Base-by-base conservation (phyloP, 2,113 vertebrate species). In the Deroptyus accipitrinus region DNA sequence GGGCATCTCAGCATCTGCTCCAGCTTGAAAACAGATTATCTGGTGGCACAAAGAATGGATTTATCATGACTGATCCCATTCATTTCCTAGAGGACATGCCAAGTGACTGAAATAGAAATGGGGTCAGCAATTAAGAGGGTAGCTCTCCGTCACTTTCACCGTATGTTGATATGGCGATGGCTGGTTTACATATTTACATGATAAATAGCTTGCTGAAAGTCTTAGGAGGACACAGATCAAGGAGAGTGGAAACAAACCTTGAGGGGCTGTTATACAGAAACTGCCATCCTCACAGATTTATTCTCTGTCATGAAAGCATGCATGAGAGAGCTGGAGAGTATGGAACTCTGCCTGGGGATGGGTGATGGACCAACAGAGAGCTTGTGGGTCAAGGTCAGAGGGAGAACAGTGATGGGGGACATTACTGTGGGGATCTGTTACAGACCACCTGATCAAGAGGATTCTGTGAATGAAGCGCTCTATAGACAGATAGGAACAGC, bases 41-140 rank as follows among this genome's bases (percentile, higher is more conserved):
- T 95, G n/a, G 67, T 77, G 90, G 51, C 55, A 79, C 68, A 78
- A 57, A 84, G 73, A 84, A 51, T 62, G 44, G 83, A 85, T 96
- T 96, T 97, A 69, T 93, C 30, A 27, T 42, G 33, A 41, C 79
- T 88, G 76, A 94, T 95, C 78, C 72, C 54, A 48, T 81, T 90
- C 31, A 48, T 93, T 95, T 96, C 92, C 94, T 95, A 90, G 85
- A 95, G 51, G 67, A 90, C 66, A 55, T 14, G 67, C 59, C 91
- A 83, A 94, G 66, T 62, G 91, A 82, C 80, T 54, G 72, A 94
- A 95, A 96, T 96, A 95, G 94, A 96, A 97, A 97, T 35, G 48
- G 48, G 96, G 83, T 95, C 94, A 96, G 81, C 78, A 93, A 92
- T 92, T 95, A 95, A 72, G n/a, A 90, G 46, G 49, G 83, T 66